Evolutionary conservation across 2,113 vertebrate genomes (phyloP), one percentile per base, ranked within the genome.

Genomic region (Psammodynastes pulverulentus): DNA sequence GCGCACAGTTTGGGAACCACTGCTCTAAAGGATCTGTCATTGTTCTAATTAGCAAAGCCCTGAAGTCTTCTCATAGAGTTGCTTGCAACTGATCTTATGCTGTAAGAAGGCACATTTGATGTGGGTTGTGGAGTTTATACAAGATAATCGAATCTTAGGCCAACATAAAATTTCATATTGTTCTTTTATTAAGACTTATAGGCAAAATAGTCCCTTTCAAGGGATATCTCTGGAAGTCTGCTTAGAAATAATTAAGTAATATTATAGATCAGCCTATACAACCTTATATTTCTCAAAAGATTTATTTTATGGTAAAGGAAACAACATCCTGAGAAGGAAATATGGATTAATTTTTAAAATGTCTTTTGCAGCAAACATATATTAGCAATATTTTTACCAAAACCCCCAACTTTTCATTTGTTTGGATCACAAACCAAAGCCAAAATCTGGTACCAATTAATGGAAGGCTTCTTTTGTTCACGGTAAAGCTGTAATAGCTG

Each of bases 11-110:
- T n/a, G n/a, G n/a, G n/a, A n/a, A n/a, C n/a, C n/a, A n/a, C n/a
- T n/a, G n/a, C 53, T 0, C 0, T 84, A 17, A 2, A 45, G 89
- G 6, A 72, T 5, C 7, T 91, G 26, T 84, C 24, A 67, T 67
- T 92, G 53, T 92, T 94, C 52, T 93, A 95, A 94, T 87, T 92
- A 94, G 3, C 0, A 12, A 90, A 91, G 29, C 91, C 46, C 24
- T 87, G 67, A 91, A 91, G 15, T 23, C 91, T 95, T 94, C 91
- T 53, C 51, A 23, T 1, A 92, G 21, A 94, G 84, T 67, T 91
- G 3, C 3, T 86, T 94, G 10, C 54, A 93, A 89, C 43, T 62
- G 10, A n/a, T 2, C 10, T 94, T 51, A 24, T 17, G 1, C 0
- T 92, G 91, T 93, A 93, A 93, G 8, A 93, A 91, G n/a, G 0